A percentile compares a stretch with the other conserved stretches of the same genome.
Evolutionary conservation across 2,797 vertebrate genomes (phyloP).

Genomic region (Helicolenus hilgendorfi): DNA sequence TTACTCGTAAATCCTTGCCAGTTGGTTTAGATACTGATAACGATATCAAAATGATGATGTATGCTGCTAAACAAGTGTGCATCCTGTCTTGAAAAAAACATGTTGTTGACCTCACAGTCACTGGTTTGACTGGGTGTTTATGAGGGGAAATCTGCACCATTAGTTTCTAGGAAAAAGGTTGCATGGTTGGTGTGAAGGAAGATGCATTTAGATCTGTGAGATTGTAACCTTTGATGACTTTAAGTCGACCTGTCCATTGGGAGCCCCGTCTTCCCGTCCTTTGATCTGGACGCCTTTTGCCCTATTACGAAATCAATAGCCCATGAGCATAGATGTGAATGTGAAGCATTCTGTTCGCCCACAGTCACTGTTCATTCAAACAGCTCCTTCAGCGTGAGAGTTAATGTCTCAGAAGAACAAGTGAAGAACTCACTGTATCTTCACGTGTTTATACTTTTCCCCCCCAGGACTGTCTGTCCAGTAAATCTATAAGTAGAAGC

Average conservation of each 20-base stretch:
- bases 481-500: slow-evolving; percentile 18
- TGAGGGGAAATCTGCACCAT: neutral
- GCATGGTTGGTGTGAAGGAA: neutral
- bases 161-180: neutral
- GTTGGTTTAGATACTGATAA: neutral
- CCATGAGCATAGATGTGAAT: slow-evolving; percentile 10
- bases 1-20: neutral
- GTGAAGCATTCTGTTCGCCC: slow-evolving; percentile 7
- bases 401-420: slow-evolving; percentile 1
- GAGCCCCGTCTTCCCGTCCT: neutral
- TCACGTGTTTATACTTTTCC: slow-evolving; percentile 5
- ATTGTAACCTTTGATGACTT: neutral
- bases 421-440: neutral
- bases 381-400: slow-evolving; percentile 10
- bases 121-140: neutral
- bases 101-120: neutral
- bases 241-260: neutral
- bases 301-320: neutral
- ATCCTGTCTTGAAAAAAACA: neutral
- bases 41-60: neutral
- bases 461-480: slow-evolving; percentile 6
- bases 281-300: slow-evolving; percentile 14
- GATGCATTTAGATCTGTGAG: neutral
- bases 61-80: neutral
- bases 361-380: slow-evolving; percentile 48